phyloP scores from a whole-genome alignment of 1,140 invertebrate genomes.

The Drosophila serrata region DNA sequence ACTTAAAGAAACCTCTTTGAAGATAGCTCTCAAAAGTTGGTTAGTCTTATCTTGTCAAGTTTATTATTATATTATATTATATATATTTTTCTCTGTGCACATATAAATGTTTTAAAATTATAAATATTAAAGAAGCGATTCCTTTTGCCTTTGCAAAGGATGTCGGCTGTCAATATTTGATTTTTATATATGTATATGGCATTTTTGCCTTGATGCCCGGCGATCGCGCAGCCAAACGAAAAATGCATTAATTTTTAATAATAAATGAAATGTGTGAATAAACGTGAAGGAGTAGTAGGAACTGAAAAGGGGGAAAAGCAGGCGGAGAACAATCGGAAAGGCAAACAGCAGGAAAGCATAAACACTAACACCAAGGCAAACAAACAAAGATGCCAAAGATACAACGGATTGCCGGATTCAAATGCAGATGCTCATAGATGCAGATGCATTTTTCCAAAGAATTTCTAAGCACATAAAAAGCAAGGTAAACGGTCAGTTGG shows the following conservation, averaged over 20 bases:
- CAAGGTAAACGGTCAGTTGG: constrained; percentile 72
- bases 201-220: constrained; percentile 13
- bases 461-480: constrained; percentile 78
- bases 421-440: constrained; percentile 43
- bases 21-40: no score
- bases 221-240: constrained; percentile 32
- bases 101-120: constrained; percentile 67
- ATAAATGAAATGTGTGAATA: constrained; percentile 82
- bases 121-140: constrained; percentile 71
- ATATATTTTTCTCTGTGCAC: background rate
- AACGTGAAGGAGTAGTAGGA: constrained; percentile 23
- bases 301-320: background rate
- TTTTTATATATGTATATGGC: constrained; percentile 77
- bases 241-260: constrained; percentile 72
- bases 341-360: constrained; percentile 82
- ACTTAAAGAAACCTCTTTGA: background rate
- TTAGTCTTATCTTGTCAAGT: no score
- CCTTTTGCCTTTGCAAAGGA: constrained; percentile 49
- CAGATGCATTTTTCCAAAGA: constrained; percentile 77
- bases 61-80: background rate
- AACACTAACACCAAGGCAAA: constrained; percentile 77
- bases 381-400: constrained; percentile 71
- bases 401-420: constrained; percentile 26
- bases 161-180: constrained; percentile 73
- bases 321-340: constrained; percentile 69